Conservation (phyloP, 1,140 invertebrate genomes). For the Cyclargus thomasi region DNA sequence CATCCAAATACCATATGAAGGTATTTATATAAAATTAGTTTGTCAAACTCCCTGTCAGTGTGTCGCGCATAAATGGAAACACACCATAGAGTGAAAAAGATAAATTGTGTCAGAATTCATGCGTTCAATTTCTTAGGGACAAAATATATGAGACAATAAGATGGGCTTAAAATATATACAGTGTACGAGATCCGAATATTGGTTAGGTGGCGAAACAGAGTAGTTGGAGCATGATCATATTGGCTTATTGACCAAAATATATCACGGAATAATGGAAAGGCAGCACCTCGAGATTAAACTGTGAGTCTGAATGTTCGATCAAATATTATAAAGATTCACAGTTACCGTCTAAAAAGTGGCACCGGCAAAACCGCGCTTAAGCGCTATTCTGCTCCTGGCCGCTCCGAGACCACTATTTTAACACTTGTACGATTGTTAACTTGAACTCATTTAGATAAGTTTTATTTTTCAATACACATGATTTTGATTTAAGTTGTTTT, state of each 20-base stretch:
- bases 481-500: no score
- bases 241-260: background rate
- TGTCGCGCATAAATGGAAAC: constrained; percentile 15
- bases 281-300: background rate
- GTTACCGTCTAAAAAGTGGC: no score
- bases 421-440: no score
- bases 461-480: no score
- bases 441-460: no score
- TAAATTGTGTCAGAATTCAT: constrained; percentile 45
- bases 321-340: no score
- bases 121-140: constrained; percentile 39
- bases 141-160: constrained; percentile 44
- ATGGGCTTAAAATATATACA: constrained; percentile 1
- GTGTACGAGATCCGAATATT: constrained; percentile 1
- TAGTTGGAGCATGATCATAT: background rate
- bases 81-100: constrained; percentile 32
- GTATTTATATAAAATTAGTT: background rate
- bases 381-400: no score
- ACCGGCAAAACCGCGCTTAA: no score
- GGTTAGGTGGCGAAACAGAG: background rate
- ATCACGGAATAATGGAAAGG: background rate
- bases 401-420: no score
- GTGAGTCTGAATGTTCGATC: no score
- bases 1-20: no score
- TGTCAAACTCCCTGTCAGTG: background rate